phyloP scores from a whole-genome alignment of 2,888 invertebrate genomes.

The Acanthosepion pharaonis region DNA sequence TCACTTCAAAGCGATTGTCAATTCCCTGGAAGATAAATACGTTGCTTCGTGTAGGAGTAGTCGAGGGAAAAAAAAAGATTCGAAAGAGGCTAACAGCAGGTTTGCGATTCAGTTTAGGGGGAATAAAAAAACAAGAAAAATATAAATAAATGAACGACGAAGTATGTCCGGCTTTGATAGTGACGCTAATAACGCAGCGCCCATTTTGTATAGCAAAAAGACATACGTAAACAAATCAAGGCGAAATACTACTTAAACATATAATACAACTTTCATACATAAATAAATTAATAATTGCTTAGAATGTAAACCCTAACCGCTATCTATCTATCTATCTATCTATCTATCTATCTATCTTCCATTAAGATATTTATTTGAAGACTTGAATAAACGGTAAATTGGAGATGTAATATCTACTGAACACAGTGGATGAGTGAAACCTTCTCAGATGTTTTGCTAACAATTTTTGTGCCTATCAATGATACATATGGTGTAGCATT shows the following conservation, averaged over 20 bases:
- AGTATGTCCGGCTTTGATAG: not conserved
- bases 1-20: not conserved
- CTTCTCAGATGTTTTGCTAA: too few species aligned
- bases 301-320: too few species aligned
- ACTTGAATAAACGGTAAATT: too few species aligned
- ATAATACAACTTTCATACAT: not conserved
- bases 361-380: too few species aligned
- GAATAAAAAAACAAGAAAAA: not conserved
- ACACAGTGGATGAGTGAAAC: too few species aligned
- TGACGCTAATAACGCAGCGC: not conserved
- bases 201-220: not conserved
- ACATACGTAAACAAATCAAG: not conserved
- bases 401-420: too few species aligned
- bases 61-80: not conserved
- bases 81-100: not conserved
- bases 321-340: too few species aligned
- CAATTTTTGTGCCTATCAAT: too few species aligned
- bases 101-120: not conserved
- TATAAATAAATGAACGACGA: not conserved
- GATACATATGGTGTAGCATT: too few species aligned
- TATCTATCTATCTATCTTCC: too few species aligned
- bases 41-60: not conserved
- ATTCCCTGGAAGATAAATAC: not conserved
- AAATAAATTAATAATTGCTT: not conserved
- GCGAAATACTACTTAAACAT: not conserved